Evolutionary conservation across 64 coral and sea anemone species (phyloP), one percentile per base, ranked within the genome.

Genomic region (Actinia equina): DNA sequence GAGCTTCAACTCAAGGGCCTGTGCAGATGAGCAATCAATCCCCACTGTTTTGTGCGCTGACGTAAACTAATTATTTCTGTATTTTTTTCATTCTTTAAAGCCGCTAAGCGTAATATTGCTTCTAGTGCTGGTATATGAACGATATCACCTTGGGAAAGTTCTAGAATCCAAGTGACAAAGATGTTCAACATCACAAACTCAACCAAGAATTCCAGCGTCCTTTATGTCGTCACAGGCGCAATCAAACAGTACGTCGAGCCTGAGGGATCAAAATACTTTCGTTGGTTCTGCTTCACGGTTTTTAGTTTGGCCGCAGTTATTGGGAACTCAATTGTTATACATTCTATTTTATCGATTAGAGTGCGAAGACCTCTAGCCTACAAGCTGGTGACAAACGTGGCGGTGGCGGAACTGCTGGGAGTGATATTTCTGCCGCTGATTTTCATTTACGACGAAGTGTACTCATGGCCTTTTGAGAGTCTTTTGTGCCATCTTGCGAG

Each of bases 351-450:
- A 52, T 71, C 37, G 25, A 71, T 84, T 52, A 51, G 79, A 37
- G 64, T 63, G 8, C 10, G 61, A 51, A 93, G 88, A 71, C 86
- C 91, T 0, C 43, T 88, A 6, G 71, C 91, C 5, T 80, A 92
- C 63, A 78, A 92, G 55, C n/a, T 96, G 17, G 94, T 96, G 25
- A 88, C 88, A 12, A 93, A 88, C 44, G 83, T 96, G 54, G 94
- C 91, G 3, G 82, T 87, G 43, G 94, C 94, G 25, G 94, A 96
- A 63, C 89, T 96, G 4, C 46, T 92, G 55, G 92, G 71, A 77
- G 93, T 84, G 12, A 1, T 86, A 6, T 84, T 89, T 25, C 51
- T 88, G 19, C 71, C 85, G 44, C 85, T 93, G 15, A 90, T 63
- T 64, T 84, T 86, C 52, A 86, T 89, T 43, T 82, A 96, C 41